Evolutionary conservation across 2,113 vertebrate species (phyloP), one percentile per base, ranked within the genome.

Genomic region (Motacilla alba): DNA sequence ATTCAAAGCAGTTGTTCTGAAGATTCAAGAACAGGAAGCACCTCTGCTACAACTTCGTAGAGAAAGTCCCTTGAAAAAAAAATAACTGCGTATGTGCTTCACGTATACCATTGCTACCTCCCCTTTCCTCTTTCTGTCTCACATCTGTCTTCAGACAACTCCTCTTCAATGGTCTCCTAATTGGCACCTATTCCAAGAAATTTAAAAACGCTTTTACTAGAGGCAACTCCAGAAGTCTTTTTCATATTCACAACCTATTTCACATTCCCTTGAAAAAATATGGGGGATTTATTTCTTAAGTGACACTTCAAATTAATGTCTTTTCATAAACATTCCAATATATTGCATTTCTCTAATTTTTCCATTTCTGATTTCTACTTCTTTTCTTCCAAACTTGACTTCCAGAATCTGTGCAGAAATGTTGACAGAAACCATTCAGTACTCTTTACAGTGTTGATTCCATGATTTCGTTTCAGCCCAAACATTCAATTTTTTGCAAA

Each of bases 1-100:
- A 87, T 69, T 74, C 84, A 74, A 44, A 87, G 90, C 43, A 66
- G 68, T 85, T 91, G 87, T 73, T 91, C 83, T 74, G 79, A 68
- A 95, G 88, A 30, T 78, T 96, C 52, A 78, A 84, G 90, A 94
- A 88, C 92, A 96, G 96, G 95, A 97, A 97, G 85, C 53, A 90
- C 44, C 47, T 94, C 90, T 89, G 85, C 89, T 70, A 78, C 0
- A 90, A 72, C 64, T 81, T 83, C 24, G 27, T 35, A 85, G 74
- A 67, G 49, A 94, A 96, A 95, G 82, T 94, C 83, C 93, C 70
- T 74, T 85, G 41, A 91, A 78, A 88, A 94, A 93, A 94, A 75
- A 78, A 44, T 23, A 87, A 35, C 76, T 89, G 72, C 69, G 49
- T 41, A 41, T 37, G 56, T 63, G 49, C 33, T 60, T 47, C 75